Evolutionary conservation across 2,113 vertebrate genomes (phyloP).

Genomic region (Pomatostomus ruficeps): DNA sequence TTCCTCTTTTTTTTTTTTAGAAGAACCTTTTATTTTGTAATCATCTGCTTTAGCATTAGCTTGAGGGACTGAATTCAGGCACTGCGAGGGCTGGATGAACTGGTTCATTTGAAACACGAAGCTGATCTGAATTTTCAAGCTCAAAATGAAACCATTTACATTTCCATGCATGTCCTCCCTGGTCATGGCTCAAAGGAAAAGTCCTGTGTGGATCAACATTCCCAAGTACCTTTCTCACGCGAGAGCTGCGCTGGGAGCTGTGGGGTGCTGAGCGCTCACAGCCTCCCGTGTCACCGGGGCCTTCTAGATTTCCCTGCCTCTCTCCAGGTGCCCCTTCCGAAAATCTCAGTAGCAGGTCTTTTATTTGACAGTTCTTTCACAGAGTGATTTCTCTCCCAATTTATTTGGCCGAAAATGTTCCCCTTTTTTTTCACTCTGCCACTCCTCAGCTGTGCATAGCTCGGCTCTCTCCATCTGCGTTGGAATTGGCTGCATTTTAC

Average conservation of each 20-base stretch:
- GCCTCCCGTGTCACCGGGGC: background rate
- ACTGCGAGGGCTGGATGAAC: background rate
- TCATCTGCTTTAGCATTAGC: constrained; percentile 4
- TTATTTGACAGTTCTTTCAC: background rate
- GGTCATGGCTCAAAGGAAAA: background rate
- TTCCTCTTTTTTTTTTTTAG: background rate
- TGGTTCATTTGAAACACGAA: background rate
- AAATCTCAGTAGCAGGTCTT: background rate
- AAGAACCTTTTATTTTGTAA: constrained; percentile 20
- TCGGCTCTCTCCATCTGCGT: background rate
- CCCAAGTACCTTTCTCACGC: background rate
- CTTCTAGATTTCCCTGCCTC: background rate
- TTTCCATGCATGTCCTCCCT: background rate
- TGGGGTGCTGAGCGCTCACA: background rate
- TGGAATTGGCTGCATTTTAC: constrained; percentile 30
- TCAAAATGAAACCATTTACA: background rate
- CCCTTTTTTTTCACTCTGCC: background rate
- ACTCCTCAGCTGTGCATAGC: background rate
- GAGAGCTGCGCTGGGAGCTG: background rate
- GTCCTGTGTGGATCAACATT: background rate
- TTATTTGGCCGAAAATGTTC: background rate
- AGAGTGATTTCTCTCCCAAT: background rate
- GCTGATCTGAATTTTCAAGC: constrained; percentile 1
- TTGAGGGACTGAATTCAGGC: background rate
- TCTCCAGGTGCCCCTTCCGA: background rate